phyloP scores from a whole-genome alignment of 2,797 vertebrate genomes.

The Sphaeramia orbicularis region DNA sequence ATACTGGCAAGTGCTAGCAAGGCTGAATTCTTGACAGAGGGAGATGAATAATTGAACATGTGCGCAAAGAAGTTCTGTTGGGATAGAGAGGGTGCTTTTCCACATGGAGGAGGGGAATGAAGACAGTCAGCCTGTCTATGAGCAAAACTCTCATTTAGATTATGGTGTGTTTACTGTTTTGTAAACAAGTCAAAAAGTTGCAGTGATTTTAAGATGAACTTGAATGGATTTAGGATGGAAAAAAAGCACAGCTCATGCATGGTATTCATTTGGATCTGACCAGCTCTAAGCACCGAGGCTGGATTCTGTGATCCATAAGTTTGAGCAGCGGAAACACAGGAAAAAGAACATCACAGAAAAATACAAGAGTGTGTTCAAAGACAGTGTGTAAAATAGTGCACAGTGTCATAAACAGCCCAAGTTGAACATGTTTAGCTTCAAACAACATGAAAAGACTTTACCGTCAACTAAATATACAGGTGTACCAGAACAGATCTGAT shows the following conservation, averaged over 20 bases:
- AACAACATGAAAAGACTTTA: neutral
- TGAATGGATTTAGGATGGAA: constrained; percentile 33
- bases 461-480: too few species aligned
- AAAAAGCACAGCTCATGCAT: neutral
- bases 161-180: constrained; percentile 50
- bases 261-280: constrained; percentile 34
- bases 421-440: neutral
- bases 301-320: constrained; percentile 9
- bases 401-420: too few species aligned
- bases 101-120: constrained; percentile 50
- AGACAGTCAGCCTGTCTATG: constrained; percentile 53
- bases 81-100: constrained; percentile 66
- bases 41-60: constrained; percentile 85
- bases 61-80: constrained; percentile 74
- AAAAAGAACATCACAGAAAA: constrained; percentile 5
- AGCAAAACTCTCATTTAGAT: constrained; percentile 70
- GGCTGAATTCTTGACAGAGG: constrained; percentile 84
- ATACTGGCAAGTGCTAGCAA: constrained; percentile 80
- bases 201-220: constrained; percentile 47
- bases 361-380: neutral
- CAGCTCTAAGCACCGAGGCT: constrained; percentile 3
- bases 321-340: neutral
- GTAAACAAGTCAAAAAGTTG: constrained; percentile 72
- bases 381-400: too few species aligned
- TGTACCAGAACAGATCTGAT: too few species aligned